Evolutionary conservation across 2,113 vertebrate species (phyloP), one percentile per base, ranked within the genome.

Genomic region (Gallinago jamesoni): DNA sequence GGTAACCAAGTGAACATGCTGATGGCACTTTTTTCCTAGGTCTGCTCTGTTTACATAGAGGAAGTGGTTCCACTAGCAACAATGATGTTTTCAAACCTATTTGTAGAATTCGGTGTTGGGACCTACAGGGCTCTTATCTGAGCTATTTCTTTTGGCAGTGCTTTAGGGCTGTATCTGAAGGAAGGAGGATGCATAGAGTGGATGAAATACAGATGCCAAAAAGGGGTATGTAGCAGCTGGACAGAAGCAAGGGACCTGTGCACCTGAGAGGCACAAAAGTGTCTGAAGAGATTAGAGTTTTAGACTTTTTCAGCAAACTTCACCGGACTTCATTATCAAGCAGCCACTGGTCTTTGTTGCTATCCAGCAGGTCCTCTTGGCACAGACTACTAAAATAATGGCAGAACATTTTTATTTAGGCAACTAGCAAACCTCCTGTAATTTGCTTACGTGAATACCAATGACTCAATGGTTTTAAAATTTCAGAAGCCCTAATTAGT

Each of bases 401-500:
- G 22, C 47, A 89, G 67, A 56, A 69, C 2, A 5, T 72, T 76
- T 53, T 57, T 59, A 28, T 72, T 81, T 79, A 56, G 89, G 60
- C 60, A 79, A 35, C 52, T 47, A 7, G 60, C 72, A 94, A 72
- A 27, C 43, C 24, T 75, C 41, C 45, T 79, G 28, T 84, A 87
- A 95, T 91, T 82, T 89, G 35, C 62, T 84, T 69, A 30, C 45
- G 41, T 17, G 35, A 68, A 69, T 62, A 75, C 31, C 27, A 67
- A 76, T 94, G 94, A 96, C 57, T 94, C 80, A 90, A 47, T 35
- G 22, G 66, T 73, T 93, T 86, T 45, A 90, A 84, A 82, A 53
- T 78, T 79, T 89, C 74, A 78, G 53, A 91, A 94, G n/a, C 20
- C 18, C 23, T 91, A 89, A 95, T 85, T 74, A 91, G 74, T 17